These are phyloP conservation scores for Agrypnus murinus DNA, from an alignment of 2,888 invertebrate species.

Conservation along the genomic window DNA sequence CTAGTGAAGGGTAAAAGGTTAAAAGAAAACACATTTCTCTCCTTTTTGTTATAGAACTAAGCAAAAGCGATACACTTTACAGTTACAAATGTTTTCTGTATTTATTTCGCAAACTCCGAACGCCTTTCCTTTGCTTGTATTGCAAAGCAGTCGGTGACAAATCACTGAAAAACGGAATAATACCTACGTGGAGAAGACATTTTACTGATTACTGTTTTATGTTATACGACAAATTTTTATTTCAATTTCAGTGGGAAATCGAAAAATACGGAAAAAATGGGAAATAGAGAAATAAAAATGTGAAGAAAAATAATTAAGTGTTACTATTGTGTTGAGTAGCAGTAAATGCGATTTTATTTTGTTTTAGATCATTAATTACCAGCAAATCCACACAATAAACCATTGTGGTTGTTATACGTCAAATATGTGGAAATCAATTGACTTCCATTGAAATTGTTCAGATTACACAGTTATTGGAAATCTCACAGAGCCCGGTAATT, in stretches of 20 bases:
- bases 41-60: constrained; percentile 39
- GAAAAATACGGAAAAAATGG: no score
- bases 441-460: constrained; percentile 33
- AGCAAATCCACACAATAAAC: neutral
- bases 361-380: neutral
- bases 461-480: constrained; percentile 33
- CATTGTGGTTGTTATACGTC: constrained; percentile 10
- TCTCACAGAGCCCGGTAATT: constrained; percentile 24
- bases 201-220: constrained; percentile 17
- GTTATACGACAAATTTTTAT: neutral
- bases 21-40: constrained; percentile 46
- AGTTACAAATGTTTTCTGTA: constrained; percentile 47
- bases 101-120: constrained; percentile 39
- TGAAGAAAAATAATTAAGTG: no score
- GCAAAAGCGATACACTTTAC: constrained; percentile 44
- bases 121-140: constrained; percentile 28
- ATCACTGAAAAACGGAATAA: constrained; percentile 44
- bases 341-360: no score
- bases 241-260: no score
- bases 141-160: constrained; percentile 43
- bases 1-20: constrained; percentile 31
- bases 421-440: constrained; percentile 34
- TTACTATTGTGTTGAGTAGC: no score
- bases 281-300: no score
- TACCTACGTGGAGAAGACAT: constrained; percentile 18